Base-by-base conservation (phyloP, 23 tunicate species). In the Ascidia mentula region DNA sequence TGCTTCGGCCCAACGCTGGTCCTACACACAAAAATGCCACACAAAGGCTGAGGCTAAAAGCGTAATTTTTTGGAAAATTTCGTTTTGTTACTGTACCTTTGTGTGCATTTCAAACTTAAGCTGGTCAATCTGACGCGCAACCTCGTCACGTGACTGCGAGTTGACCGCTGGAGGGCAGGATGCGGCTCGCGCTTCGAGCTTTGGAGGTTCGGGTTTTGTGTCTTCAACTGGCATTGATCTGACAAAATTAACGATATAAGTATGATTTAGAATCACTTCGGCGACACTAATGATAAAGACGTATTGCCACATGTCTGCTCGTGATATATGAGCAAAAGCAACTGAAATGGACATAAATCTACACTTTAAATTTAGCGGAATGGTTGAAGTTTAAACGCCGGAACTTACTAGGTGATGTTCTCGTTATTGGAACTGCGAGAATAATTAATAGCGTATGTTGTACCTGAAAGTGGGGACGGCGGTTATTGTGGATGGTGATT, bases 91-190 rank as follows among this genome's bases (percentile, higher is more conserved):
- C 26, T 39, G 72, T 40, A 89, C 94, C 75, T 79, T 78, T 5
- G 95, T 89, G 34, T 71, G 38, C 36, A 89, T 84, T 20, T 84
- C 74, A 70, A 89, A 89, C 65, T 79, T 37, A 6, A 89, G 69
- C 30, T 84, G 75, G n/a, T 89, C 61, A 31, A 89, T 65, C 46
- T 79, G 74, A 9, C 38, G 46, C 42, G 38, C 74, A 6, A 77
- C 73, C 22, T 89, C 88, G 18, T 80, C 60, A 33, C 59, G 34
- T 34, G 42, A 38, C 32, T 34, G 38, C 5, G 73, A 59, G 32
- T 74, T 84, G 72, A 89, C 84, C 59, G 84, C 95, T 9, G 95
- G 87, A 60, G 87, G 87, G 81, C 87, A 40, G 46, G 87, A 83
- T 31, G 40, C 24, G 22, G 87, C 35, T 79, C 72, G 24, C 80